Evolutionary conservation across 2,888 invertebrate genomes (phyloP), one percentile per base, ranked within the genome.

Genomic region (Synergus laeviventris): DNA sequence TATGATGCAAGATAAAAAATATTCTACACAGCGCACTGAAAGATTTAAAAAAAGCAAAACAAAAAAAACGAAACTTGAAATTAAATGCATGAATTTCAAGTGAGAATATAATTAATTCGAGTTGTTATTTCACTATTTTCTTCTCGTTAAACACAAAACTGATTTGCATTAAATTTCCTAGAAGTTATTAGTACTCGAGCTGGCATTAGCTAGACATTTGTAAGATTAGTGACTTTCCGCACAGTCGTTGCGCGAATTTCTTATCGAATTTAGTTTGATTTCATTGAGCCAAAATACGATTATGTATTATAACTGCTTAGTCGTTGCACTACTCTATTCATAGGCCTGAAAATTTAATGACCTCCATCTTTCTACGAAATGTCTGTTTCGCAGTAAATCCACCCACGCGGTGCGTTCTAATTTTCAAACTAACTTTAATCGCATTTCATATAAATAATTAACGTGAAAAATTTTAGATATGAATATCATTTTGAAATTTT

Each of bases 231-330:
- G 56, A 21, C 56, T 56, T 16, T 70, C 66, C 16, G n/a, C 66
- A 70, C 45, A 45, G 45, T 70, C 66, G 45, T 31, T 16, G 21
- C 45, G 16, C 31, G 8, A n/a, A 24, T 70, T 42, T 70, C 66
- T 70, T 49, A 70, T 70, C 66, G n/a, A 70, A 70, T 70, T 70
- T 49, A 70, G 66, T 70, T 70, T 70, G 45, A 70, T 70, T 70
- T 70, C 66, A 70, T 70, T 31, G 49, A 70, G 45, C 66, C 45
- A 70, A 70, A 70, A 70, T 70, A 49, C 66, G 66, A 49, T 70
- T 70, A 45, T 70, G 16, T 70, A 70, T 70, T 70, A 49, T 70
- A 70, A 70, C 66, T 45, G 45, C 24, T 70, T 70, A 64, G 45
- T 45, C 45, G 16, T 39, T 61, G 61, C n/a, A 39, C 21, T 39